Evolutionary conservation across 2,113 vertebrate species (phyloP).

Genomic region (Labrus mixtus): DNA sequence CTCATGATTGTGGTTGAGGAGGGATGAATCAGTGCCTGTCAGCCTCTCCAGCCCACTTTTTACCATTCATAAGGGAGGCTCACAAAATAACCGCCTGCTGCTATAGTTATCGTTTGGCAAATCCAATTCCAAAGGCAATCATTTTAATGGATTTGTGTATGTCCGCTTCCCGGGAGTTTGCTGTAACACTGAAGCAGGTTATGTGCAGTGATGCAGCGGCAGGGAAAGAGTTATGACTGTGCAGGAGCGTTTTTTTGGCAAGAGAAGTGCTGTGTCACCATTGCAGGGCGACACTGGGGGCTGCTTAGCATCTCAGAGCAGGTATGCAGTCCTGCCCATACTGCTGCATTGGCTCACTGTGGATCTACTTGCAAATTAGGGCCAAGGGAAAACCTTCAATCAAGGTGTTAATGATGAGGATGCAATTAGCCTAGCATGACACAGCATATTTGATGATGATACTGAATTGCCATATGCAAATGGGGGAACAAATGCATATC

Average conservation of each 20-base stretch:
- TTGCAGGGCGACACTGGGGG: conserved; percentile 50
- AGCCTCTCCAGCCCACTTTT: background rate
- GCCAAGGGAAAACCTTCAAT: conserved; percentile 9
- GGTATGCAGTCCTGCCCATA: conserved; percentile 22
- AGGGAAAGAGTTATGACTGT: conserved; percentile 65
- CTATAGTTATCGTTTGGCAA: conserved; percentile 6
- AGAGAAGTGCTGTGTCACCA: conserved; percentile 74
- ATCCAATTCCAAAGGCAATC: conserved; percentile 40
- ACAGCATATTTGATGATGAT: conserved; percentile 28
- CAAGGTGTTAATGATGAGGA: conserved; percentile 22
- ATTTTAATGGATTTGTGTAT: conserved; percentile 9
- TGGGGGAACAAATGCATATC: background rate
- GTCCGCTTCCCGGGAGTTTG: conserved; percentile 24
- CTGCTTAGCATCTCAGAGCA: conserved; percentile 42
- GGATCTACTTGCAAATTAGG: conserved; percentile 22
- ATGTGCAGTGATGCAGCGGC: conserved; percentile 43
- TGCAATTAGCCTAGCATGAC: conserved; percentile 48
- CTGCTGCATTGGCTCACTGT: conserved; percentile 44
- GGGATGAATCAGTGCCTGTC: conserved; percentile 1
- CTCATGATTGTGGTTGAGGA: conserved; percentile 20
- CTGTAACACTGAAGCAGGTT: conserved; percentile 15
- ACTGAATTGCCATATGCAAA: conserved; percentile 1
- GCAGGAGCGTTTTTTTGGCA: conserved; percentile 60
- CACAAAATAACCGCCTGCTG: conserved; percentile 14
- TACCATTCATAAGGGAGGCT: background rate